Conservation (phyloP, 2,888 invertebrate genomes). For the Zhuqinia jingwanae region DNA sequence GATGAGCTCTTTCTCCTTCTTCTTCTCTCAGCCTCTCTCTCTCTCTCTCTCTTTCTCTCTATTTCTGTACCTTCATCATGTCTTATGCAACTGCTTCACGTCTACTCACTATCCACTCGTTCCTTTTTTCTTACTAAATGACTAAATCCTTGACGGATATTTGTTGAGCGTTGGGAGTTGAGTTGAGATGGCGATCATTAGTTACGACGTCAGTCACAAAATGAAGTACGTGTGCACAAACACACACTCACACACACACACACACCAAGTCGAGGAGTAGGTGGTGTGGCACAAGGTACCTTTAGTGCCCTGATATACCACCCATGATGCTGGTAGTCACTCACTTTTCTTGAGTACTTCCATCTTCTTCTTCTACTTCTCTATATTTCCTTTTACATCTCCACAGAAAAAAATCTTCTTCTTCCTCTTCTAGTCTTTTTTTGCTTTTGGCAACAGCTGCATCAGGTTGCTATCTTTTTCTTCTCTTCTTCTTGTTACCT, state of each 20-base stretch:
- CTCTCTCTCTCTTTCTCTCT: not conserved
- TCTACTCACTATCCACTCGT: not conserved
- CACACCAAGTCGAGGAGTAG: not conserved
- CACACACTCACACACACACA: no score
- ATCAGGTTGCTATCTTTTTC: slow-evolving; percentile 62
- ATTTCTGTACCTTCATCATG: not conserved
- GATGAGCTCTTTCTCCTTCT: slow-evolving; percentile 44
- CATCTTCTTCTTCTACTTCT: slow-evolving; percentile 14
- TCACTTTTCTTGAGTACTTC: slow-evolving; percentile 39
- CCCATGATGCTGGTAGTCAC: slow-evolving; percentile 49
- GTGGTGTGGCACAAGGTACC: not conserved
- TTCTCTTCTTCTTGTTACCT: not conserved
- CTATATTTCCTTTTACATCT: not conserved
- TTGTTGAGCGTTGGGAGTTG: slow-evolving; percentile 54
- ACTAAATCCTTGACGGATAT: slow-evolving; percentile 61
- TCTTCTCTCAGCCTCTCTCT: not conserved
- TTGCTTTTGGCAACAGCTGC: slow-evolving; percentile 65
- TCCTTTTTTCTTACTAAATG: slow-evolving; percentile 29
- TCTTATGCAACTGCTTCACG: slow-evolving; percentile 32
- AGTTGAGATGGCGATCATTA: slow-evolving; percentile 61
- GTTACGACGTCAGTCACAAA: slow-evolving; percentile 71
- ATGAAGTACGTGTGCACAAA: slow-evolving; percentile 28
- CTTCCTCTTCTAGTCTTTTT: slow-evolving; percentile 13
- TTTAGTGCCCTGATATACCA: not conserved
- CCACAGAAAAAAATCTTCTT: slow-evolving; percentile 4